Evolutionary conservation across 1,140 invertebrate genomes (phyloP), one percentile per base, ranked within the genome.

Genomic region (Pseudomyrmex sp.): DNA sequence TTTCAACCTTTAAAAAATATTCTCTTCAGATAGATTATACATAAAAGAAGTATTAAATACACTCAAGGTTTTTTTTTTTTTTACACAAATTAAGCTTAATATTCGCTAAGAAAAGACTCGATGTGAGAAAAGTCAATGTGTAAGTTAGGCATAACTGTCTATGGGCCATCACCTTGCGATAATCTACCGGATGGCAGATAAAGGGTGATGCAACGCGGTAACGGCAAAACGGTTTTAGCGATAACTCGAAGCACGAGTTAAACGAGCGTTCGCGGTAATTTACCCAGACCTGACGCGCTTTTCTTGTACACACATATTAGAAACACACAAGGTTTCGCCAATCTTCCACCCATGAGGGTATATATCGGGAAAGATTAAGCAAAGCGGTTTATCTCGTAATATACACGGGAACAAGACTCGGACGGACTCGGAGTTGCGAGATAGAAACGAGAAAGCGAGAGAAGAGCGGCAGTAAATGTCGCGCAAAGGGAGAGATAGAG

Each of bases 301-400:
- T 77, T 77, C 26, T 66, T 66, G 59, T 63, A 68, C 58, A 68
- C 58, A 68, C 58, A 69, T 70, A 80, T 80, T 70, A 84, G 62
- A 82, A 18, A 18, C 18, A 72, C 44, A 65, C 48, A 56, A 48
- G 18, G 50, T 84, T 72, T 72, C 83, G 52, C 65, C 59, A 62
- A 87, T 88, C 58, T 88, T 85, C 62, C 35, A 44, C 5, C 23
- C 76, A 35, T 20, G 44, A 23, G 5, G 56, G 66, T 82, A 18
- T 82, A 18, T 18, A 85, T 87, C 76, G 66, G 18, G 56, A n/a
- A 83, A 79, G 87, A 88, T 88, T 88, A 87, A 79, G 76, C 72
- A 76, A 87, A 88, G 69, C 85, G 69, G 86, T 87, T 88, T 85
- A 88, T 85, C 83, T 79, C 54, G n/a, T 20, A 58, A 35, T 58